phyloP scores from a whole-genome alignment of 2,797 vertebrate species.

The Podarcis lilfordi region DNA sequence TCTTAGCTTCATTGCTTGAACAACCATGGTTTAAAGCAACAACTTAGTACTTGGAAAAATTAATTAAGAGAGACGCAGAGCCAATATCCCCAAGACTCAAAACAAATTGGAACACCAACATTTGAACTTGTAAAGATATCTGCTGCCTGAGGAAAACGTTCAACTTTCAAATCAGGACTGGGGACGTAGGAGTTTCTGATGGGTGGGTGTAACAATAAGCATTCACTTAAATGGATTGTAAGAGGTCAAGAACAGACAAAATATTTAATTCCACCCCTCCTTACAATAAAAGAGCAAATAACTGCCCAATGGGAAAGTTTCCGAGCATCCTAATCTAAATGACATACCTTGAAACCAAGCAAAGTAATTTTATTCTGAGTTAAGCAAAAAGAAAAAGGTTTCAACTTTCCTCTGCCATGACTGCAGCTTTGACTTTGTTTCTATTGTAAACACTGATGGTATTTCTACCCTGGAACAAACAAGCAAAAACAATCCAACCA shows the following conservation, averaged over 20 bases:
- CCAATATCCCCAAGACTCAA: not conserved
- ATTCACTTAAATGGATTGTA: not conserved
- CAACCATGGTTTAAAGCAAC: not conserved
- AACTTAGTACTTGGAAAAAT: not conserved
- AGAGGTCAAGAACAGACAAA: not conserved
- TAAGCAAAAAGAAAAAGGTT: conserved; percentile 27
- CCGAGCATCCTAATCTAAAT: not conserved
- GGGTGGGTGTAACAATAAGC: not conserved
- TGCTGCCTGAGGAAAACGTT: not conserved
- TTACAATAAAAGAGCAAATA: not conserved
- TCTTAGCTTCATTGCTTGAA: not conserved
- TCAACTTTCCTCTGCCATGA: conserved; percentile 12
- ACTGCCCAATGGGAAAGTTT: not conserved
- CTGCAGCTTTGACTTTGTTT: conserved; percentile 36
- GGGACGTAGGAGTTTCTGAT: not conserved
- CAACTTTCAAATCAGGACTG: not conserved
- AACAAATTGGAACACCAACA: not conserved
- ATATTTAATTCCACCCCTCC: not conserved
- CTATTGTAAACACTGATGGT: conserved; percentile 19
- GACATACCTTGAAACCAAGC: not conserved
- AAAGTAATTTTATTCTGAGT: conserved; percentile 12
- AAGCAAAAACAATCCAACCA: conserved; percentile 30
- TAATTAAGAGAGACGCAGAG: not conserved
- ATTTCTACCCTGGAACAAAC: conserved; percentile 39
- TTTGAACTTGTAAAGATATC: not conserved